These are phyloP conservation scores for Ganaspis sp. DNA, from an alignment of 1,140 invertebrate species.

Conservation along the genomic window DNA sequence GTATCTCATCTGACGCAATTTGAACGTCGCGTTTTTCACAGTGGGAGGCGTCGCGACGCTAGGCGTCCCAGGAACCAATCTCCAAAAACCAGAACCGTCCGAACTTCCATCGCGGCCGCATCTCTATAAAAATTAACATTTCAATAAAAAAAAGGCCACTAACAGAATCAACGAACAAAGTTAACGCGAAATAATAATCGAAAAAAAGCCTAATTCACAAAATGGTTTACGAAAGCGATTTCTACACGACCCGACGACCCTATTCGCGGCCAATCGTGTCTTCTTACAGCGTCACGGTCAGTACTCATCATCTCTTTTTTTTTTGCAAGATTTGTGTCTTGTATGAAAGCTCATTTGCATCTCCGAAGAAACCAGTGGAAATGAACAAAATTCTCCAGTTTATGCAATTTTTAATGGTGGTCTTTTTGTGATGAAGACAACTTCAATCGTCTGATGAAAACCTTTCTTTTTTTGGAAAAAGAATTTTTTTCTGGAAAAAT, in stretches of 20 bases:
- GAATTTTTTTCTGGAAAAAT: neutral
- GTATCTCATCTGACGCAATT: conserved; percentile 56
- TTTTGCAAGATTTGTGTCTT: conserved; percentile 21
- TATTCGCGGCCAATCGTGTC: conserved; percentile 83
- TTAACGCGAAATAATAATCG: conserved; percentile 33
- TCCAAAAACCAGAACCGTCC: conserved; percentile 67
- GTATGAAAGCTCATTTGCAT: conserved; percentile 11
- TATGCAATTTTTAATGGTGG: neutral
- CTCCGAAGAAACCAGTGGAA: neutral
- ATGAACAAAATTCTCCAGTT: neutral
- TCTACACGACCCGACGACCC: conserved; percentile 90
- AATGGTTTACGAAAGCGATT: conserved; percentile 94
- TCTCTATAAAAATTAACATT: conserved; percentile 47
- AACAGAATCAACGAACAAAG: conserved; percentile 23
- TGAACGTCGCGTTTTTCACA: conserved; percentile 42
- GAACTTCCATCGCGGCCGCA: conserved; percentile 73
- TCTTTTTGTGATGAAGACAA: too few relatives aligned
- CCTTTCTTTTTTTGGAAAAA: too few relatives aligned
- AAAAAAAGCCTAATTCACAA: conserved; percentile 59
- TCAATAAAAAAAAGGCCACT: conserved; percentile 43
- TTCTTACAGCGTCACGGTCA: conserved; percentile 88
- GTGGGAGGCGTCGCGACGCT: conserved; percentile 49
- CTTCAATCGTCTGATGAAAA: too few relatives aligned
- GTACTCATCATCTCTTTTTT: conserved; percentile 64
- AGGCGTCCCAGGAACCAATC: conserved; percentile 43